Base-by-base conservation (phyloP, 1,140 invertebrate genomes). In the Monomorium pharaonis region DNA sequence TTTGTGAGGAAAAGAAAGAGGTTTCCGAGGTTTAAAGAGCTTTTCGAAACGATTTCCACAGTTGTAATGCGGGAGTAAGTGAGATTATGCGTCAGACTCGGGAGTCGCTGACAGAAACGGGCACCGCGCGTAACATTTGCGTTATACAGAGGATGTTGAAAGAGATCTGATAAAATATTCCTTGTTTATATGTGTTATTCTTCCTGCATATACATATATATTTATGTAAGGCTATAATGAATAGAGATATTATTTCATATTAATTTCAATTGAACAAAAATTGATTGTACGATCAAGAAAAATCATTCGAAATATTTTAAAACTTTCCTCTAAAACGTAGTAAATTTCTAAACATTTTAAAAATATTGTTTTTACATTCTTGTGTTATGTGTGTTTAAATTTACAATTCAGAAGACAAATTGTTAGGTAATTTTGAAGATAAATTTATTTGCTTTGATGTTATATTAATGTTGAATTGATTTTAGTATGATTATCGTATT, bases 221-320 rank as follows among this genome's bases (percentile, higher is more conserved):
- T 37, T 37, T 37, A 37, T 37, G 37, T 37, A 37, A 37, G 37
- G 37, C 37, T 37, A 37, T 37, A 37, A 6, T 5, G 37, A 37
- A 37, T 37, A 37, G 37, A 37, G 37, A 37, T 37, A 37, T 37
- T 37, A 37, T 54, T 37, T 24, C 2, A 6, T 16, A 12, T 2
- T 24, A 24, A 74, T 74, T 24, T 75, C 21, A 33, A 72, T 72
- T 70, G 30, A 21, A 37, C 30, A 30, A 72, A 51, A 74, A 70
- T 51, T 33, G 2, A 24, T 54, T 16, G n/a, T 21, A 16, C 4
- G 21, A 0, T 47, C 21, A 9, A 72, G 27, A 33, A 9, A 54
- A 72, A 3, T 74, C n/a, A 1, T 3, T 14, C 2, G 2, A 69
- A 16, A 33, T 3, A 72, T 37, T 27, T 51, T 69, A 0, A 69